Evolutionary conservation across 2,888 invertebrate genomes (phyloP), one percentile per base, ranked within the genome.

Genomic region (Hypercompe scribonia): DNA sequence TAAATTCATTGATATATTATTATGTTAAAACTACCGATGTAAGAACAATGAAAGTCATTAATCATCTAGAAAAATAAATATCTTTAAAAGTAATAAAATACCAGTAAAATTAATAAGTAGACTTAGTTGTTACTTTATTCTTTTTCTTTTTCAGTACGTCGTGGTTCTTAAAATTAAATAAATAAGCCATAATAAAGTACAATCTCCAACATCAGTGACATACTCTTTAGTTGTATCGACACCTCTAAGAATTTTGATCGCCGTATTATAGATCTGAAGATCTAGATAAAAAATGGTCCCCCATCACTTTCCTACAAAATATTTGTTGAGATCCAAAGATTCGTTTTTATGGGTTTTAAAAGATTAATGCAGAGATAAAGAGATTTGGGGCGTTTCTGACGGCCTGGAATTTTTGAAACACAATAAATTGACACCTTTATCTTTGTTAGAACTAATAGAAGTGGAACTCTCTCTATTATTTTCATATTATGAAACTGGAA

Each of bases 231-330:
- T 89, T 93, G 93, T 94, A 95, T 95, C 92, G 94, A 95, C 95
- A 95, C 95, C 95, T 95, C 92, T 91, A 95, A 91, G 95, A 95
- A 95, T 95, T 93, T 95, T 93, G 92, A 95, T 94, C 89, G 91
- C 84, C 88, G 84, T 86, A 90, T 88, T 87, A 90, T 82, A 89
- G 95, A 95, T 95, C 88, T 86, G 76, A 54, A 89, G 88, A 84
- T 87, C 81, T 82, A 88, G 95, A 95, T 95, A 94, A 93, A 85
- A 86, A 82, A 89, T 85, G 90, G 91, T 92, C 88, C 91, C 92
- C 91, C 94, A 95, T 95, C 94, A 94, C 95, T 95, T 94, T 94
- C 86, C 89, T 92, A 94, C 92, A 93, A 94, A 94, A 95, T 94
- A 93, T 95, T 95, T 93, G 88, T 88, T 91, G 89, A 94, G 94